phyloP scores from a whole-genome alignment of 2,113 vertebrate species.

The Dolichotis patagonum region DNA sequence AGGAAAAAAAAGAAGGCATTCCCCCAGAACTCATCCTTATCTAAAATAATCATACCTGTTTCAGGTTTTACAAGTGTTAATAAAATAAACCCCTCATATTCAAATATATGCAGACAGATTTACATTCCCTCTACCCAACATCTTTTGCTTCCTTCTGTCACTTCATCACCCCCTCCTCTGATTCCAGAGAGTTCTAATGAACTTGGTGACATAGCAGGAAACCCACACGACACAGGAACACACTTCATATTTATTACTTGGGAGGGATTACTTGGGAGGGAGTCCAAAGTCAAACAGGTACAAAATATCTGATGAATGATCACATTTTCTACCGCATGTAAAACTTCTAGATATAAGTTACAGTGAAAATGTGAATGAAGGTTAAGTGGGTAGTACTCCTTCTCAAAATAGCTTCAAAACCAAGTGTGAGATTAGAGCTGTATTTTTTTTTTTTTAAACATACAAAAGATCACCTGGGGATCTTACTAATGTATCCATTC shows the following conservation, averaged over 20 bases:
- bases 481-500: background rate
- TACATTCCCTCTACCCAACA: background rate
- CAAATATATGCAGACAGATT: background rate
- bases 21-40: background rate
- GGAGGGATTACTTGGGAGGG: background rate
- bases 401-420: conserved; percentile 9
- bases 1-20: background rate
- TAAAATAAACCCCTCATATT: background rate
- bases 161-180: background rate
- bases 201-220: background rate
- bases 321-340: background rate
- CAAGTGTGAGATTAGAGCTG: background rate
- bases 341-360: background rate
- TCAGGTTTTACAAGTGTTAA: conserved; percentile 16
- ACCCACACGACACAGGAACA: background rate
- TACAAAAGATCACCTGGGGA: background rate
- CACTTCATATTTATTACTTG: background rate
- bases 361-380: background rate
- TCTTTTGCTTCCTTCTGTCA: background rate
- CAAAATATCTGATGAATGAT: background rate
- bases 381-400: background rate
- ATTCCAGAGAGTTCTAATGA: background rate
- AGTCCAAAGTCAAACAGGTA: background rate
- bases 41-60: background rate
- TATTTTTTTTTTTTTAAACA: background rate